Evolutionary conservation across 2,888 invertebrate genomes (phyloP), one percentile per base, ranked within the genome.

Genomic region (Drosophila pseudotalamancana): DNA sequence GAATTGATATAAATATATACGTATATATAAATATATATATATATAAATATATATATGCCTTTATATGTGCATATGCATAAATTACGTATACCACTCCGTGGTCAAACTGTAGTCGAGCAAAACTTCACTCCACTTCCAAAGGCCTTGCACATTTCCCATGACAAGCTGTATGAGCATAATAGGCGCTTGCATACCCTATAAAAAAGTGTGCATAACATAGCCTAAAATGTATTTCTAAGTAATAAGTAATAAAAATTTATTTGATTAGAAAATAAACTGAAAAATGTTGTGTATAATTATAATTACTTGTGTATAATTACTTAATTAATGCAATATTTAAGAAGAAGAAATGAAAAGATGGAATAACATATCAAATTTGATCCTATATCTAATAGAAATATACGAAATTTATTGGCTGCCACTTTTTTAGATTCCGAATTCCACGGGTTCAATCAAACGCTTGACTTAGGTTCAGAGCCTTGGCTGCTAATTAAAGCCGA

Each of bases 21-120:
- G 46, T 37, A 18, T 46, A 14, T 35, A 29, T 40, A 31, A 6
- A 12, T 57, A 21, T 45, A 18, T 32, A 27, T 43, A n/a, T 59
- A 31, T 27, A 19, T 50, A 21, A 21, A 9, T 46, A 23, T 42
- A 27, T 49, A 29, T 48, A 3, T 49, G 32, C 9, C 25, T 25
- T 3, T 25, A 25, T 42, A 78, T 75, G 85, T 87, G 79, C 86
- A 82, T 18, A 43, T 82, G 81, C 81, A 82, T 82, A 85, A 82
- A 87, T 82, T 82, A 85, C 87, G 81, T 79, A 82, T 87, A 82
- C 81, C 83, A 57, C 81, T 55, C 50, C 39, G 32, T 73, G 69
- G 53, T 70, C 78, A 48, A 75, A 46, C 74, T 66, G 78, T 53
- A 49, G 51, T 69, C 34, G 49, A 27, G 51, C 35, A 31, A 9